Percentiles rank a stretch among this genome's conserved stretches.
Conservation (phyloP, 1,140 invertebrate genomes). For the Helicoverpa zea region DNA sequence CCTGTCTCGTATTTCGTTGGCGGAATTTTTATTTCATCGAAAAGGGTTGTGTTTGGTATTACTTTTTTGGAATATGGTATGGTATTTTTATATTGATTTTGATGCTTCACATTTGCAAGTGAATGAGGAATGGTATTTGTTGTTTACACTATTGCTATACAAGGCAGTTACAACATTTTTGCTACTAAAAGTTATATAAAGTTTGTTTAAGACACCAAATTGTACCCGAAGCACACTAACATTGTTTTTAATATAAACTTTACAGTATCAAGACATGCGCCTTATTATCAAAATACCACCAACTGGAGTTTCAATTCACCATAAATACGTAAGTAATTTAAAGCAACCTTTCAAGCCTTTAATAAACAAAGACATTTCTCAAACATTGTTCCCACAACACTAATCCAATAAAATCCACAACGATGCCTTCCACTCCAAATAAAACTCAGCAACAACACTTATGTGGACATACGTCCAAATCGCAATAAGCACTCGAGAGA, state of each 20-base stretch:
- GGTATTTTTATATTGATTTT: constrained; percentile 12
- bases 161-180: too few relatives aligned
- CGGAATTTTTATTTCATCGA: constrained; percentile 41
- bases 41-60: constrained; percentile 22
- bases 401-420: constrained; percentile 30
- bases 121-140: background rate
- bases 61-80: constrained; percentile 12
- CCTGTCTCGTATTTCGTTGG: constrained; percentile 57
- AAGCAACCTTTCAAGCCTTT: background rate
- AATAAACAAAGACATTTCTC: background rate
- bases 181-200: too few relatives aligned
- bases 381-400: background rate
- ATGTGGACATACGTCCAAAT: constrained; percentile 33
- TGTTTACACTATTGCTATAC: too few relatives aligned
- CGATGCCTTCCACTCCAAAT: constrained; percentile 23
- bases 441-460: constrained; percentile 21
- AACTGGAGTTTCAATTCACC: too few relatives aligned
- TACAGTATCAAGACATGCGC: too few relatives aligned
- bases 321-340: too few relatives aligned
- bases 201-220: too few relatives aligned
- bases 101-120: background rate
- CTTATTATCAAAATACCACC: too few relatives aligned
- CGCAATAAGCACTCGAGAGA: constrained; percentile 38
- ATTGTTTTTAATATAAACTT: too few relatives aligned
- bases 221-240: too few relatives aligned